Conservation (phyloP, 2,888 invertebrate species). For the Parnassius orleans region DNA sequence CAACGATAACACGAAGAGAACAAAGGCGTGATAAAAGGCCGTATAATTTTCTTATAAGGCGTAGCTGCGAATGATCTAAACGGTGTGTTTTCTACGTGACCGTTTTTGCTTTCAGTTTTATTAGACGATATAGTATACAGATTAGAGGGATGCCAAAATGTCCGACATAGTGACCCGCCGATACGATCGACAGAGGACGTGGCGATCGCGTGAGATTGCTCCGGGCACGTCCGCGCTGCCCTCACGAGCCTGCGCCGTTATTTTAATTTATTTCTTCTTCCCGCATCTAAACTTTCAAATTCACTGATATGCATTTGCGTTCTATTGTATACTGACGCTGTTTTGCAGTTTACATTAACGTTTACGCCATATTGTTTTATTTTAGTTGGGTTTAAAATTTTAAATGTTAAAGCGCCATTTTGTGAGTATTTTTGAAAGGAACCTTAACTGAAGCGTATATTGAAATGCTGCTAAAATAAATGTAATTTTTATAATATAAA, state of each 20-base stretch:
- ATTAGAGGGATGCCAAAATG: slow-evolving; percentile 47
- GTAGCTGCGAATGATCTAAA: slow-evolving; percentile 22
- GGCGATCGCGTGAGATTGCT: slow-evolving; percentile 67
- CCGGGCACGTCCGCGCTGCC: slow-evolving; percentile 57
- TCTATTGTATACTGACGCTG: slow-evolving; percentile 11
- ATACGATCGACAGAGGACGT: slow-evolving; percentile 46
- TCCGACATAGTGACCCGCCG: slow-evolving; percentile 64
- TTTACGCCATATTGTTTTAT: slow-evolving; percentile 8
- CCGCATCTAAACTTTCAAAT: slow-evolving; percentile 29
- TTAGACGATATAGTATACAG: slow-evolving; percentile 44
- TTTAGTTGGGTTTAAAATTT: too few relatives aligned
- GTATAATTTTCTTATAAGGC: slow-evolving; percentile 23
- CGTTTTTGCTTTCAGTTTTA: slow-evolving; percentile 42
- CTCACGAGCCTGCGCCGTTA: slow-evolving; percentile 42
- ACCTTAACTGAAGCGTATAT: too few relatives aligned
- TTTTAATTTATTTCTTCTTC: slow-evolving; percentile 42
- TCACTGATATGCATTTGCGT: slow-evolving; percentile 24
- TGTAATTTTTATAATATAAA: too few relatives aligned
- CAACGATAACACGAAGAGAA: slow-evolving; percentile 13
- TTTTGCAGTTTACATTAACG: slow-evolving; percentile 4
- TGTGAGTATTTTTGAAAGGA: too few relatives aligned
- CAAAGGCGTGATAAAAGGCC: slow-evolving; percentile 21
- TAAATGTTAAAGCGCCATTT: too few relatives aligned
- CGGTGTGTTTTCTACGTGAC: slow-evolving; percentile 41
- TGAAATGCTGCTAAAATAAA: too few relatives aligned